Conservation (phyloP, 2,888 invertebrate species). For the Leptopilina syphax region DNA sequence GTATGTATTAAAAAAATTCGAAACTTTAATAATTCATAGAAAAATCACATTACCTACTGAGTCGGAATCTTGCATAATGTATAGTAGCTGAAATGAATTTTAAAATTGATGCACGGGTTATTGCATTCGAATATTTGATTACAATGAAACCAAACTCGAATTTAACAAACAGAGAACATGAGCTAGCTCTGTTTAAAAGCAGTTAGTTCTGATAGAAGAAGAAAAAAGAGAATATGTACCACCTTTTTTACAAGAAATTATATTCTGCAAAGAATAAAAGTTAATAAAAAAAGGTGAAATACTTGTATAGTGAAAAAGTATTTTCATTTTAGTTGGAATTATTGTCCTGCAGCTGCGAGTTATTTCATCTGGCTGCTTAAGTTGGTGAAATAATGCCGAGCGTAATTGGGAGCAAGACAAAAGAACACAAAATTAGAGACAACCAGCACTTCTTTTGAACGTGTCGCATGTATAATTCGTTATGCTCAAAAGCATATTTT, state of each 20-base stretch:
- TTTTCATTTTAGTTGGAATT: background rate
- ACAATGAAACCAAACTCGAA: conserved; percentile 15
- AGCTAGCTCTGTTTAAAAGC: background rate
- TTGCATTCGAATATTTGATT: background rate
- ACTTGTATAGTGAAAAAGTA: background rate
- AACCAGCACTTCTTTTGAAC: conserved; percentile 17
- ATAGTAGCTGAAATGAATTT: background rate
- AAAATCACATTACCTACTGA: background rate
- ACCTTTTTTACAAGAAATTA: no score
- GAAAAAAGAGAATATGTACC: no score
- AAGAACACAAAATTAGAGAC: conserved; percentile 16
- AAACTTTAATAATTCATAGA: background rate
- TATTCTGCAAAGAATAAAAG: background rate
- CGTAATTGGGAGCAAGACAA: conserved; percentile 32
- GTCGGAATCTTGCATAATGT: background rate
- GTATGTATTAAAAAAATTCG: background rate
- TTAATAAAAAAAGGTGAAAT: background rate
- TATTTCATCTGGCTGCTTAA: background rate
- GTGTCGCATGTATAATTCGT: conserved; percentile 9
- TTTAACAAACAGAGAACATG: background rate
- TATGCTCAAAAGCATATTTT: conserved; percentile 18
- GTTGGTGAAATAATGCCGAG: background rate
- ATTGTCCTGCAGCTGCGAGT: background rate
- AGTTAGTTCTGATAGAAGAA: no score
- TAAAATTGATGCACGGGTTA: background rate